Conservation (phyloP, 2,888 invertebrate genomes). For the Nipponacmea schrenckii region DNA sequence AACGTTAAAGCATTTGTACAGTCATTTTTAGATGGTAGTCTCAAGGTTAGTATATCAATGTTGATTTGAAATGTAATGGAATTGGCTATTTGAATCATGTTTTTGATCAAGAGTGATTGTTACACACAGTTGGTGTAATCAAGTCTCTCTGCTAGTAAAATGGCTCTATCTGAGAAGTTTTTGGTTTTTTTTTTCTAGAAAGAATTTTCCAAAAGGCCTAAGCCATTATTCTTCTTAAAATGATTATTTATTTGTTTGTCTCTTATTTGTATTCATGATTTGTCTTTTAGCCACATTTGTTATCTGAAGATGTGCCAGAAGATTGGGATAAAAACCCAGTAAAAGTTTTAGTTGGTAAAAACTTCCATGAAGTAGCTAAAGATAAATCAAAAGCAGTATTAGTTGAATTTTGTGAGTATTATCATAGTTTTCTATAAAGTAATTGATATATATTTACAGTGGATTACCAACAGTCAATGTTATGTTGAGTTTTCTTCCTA, state of each 20-base stretch:
- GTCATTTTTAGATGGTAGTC: conserved; percentile 88
- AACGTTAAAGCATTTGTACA: conserved; percentile 83
- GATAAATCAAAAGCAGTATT: conserved; percentile 90
- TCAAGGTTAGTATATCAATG: conserved; percentile 74
- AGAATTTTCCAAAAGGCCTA: too few species aligned
- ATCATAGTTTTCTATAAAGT: not conserved
- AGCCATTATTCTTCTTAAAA: too few species aligned
- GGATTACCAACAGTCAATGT: too few species aligned
- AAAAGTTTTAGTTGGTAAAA: conserved; percentile 90
- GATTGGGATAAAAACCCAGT: conserved; percentile 98
- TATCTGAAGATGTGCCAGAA: conserved; percentile 91
- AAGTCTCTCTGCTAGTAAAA: too few species aligned
- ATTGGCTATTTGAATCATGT: too few species aligned
- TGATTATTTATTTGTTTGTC: too few species aligned
- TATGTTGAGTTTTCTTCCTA: too few species aligned
- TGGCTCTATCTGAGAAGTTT: too few species aligned
- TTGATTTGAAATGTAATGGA: too few species aligned
- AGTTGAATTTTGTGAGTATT: conserved; percentile 87
- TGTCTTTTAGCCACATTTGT: conserved; percentile 80
- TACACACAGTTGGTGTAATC: too few species aligned
- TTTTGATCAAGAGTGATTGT: too few species aligned
- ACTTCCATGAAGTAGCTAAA: conserved; percentile 93
- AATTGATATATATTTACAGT: not conserved
- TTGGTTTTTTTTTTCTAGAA: too few species aligned
- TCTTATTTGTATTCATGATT: not conserved